Percentiles rank a stretch among this genome's conserved stretches.
These are phyloP conservation scores for Anhinga anhinga DNA, from an alignment of 2,113 vertebrate species.

Conservation along the genomic window DNA sequence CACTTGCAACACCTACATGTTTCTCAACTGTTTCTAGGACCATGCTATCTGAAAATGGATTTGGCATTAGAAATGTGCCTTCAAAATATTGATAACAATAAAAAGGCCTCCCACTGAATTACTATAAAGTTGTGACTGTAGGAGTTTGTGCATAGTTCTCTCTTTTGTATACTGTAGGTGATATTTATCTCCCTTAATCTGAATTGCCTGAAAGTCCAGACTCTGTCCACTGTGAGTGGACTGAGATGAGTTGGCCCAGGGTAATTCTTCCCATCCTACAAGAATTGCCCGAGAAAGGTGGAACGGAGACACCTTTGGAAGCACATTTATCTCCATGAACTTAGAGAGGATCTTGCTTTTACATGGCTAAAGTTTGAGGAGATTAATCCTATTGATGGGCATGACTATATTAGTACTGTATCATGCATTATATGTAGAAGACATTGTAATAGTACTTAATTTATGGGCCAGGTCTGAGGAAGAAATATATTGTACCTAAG, in stretches of 20 bases:
- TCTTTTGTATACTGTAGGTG: background rate
- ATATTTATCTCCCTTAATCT: background rate
- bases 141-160: background rate
- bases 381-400: background rate
- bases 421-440: background rate
- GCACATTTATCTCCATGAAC: background rate
- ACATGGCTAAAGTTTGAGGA: background rate
- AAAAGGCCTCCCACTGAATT: background rate
- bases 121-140: background rate
- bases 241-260: background rate
- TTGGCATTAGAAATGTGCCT: slow-evolving; percentile 20
- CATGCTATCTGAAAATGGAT: background rate
- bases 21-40: background rate
- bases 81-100: slow-evolving; percentile 39
- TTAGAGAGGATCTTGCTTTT: background rate
- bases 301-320: background rate
- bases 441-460: background rate
- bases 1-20: slow-evolving; percentile 7
- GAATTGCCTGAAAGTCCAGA: background rate
- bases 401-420: background rate
- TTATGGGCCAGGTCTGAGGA: background rate
- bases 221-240: background rate
- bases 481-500: background rate
- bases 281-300: background rate
- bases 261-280: background rate